Percentiles rank a stretch among this genome's conserved stretches.
Evolutionary conservation across 2,797 vertebrate species (phyloP).

Genomic region (Tamandua tetradactyla): DNA sequence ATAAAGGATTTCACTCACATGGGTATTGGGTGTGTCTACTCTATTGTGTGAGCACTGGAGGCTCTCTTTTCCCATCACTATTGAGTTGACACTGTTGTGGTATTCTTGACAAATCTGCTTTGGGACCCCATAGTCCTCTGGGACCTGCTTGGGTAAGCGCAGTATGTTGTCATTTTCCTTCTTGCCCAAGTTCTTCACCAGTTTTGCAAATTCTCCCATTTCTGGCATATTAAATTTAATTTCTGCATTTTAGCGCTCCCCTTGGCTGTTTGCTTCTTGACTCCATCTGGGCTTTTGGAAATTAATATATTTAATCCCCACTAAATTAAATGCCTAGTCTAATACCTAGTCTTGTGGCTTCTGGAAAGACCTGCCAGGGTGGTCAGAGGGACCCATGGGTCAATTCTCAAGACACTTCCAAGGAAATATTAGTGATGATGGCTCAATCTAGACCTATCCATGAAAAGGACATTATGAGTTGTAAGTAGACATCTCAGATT

Average conservation of each 20-base stretch:
- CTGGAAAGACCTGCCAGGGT: slow-evolving; percentile 41
- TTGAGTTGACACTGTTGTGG: not conserved
- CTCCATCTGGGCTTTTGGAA: slow-evolving; percentile 44
- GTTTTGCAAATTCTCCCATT: slow-evolving; percentile 25
- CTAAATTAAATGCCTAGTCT: slow-evolving; percentile 51
- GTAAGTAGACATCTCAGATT: slow-evolving; percentile 55
- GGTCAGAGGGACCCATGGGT: slow-evolving; percentile 49
- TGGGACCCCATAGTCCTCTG: not conserved
- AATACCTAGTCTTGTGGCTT: slow-evolving; percentile 61
- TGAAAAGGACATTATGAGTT: slow-evolving; percentile 46
- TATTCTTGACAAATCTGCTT: not conserved
- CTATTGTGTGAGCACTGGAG: not conserved
- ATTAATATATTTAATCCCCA: slow-evolving; percentile 64
- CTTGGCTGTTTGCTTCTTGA: slow-evolving; percentile 64
- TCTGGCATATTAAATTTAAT: slow-evolving; percentile 52
- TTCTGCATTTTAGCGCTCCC: slow-evolving; percentile 29
- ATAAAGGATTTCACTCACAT: not conserved
- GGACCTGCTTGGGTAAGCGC: not conserved
- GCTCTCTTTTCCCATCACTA: not conserved
- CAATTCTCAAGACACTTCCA: not conserved
- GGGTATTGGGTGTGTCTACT: not conserved
- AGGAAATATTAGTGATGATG: slow-evolving; percentile 39
- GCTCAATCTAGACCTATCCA: slow-evolving; percentile 44
- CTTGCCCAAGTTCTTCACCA: not conserved
- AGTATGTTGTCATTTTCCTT: not conserved